phyloP scores from a whole-genome alignment of 2,888 invertebrate species.

The Rhaphigaster nebulosa region DNA sequence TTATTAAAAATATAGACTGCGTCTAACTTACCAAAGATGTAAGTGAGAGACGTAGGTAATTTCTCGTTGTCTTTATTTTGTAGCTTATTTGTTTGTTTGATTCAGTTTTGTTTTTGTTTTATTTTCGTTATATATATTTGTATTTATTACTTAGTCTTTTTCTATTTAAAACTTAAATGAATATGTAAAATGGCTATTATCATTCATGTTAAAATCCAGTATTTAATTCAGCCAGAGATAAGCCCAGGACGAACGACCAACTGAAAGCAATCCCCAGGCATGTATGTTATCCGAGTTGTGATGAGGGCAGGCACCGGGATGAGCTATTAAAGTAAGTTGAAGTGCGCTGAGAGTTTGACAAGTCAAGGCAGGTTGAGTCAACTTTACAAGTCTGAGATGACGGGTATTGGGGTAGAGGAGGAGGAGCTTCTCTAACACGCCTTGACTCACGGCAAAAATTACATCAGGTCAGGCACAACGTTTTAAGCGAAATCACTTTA shows the following conservation, averaged over 20 bases:
- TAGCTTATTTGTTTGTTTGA: too few relatives aligned
- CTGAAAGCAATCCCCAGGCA: neutral
- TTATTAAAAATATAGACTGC: too few relatives aligned
- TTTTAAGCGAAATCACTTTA: neutral
- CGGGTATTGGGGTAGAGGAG: neutral
- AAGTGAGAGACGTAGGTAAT: too few relatives aligned
- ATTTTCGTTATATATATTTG: too few relatives aligned
- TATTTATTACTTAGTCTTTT: too few relatives aligned
- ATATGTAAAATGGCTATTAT: too few relatives aligned
- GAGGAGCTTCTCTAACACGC: neutral
- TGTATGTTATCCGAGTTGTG: neutral
- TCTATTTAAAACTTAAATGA: too few relatives aligned
- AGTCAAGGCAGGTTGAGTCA: neutral
- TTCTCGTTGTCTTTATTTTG: too few relatives aligned
- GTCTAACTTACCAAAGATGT: too few relatives aligned
- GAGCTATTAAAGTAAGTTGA: conserved; percentile 42
- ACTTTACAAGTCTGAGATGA: neutral
- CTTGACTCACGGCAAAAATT: neutral
- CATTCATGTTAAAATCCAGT: too few relatives aligned
- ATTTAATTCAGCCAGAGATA: too few relatives aligned
- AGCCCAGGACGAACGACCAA: neutral
- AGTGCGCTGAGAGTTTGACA: conserved; percentile 40
- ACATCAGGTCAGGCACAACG: neutral
- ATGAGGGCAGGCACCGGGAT: conserved; percentile 22
- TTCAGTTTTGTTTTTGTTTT: too few relatives aligned